Evolutionary conservation across 2,888 invertebrate species (phyloP).

Genomic region (Pseudanteris insignis): DNA sequence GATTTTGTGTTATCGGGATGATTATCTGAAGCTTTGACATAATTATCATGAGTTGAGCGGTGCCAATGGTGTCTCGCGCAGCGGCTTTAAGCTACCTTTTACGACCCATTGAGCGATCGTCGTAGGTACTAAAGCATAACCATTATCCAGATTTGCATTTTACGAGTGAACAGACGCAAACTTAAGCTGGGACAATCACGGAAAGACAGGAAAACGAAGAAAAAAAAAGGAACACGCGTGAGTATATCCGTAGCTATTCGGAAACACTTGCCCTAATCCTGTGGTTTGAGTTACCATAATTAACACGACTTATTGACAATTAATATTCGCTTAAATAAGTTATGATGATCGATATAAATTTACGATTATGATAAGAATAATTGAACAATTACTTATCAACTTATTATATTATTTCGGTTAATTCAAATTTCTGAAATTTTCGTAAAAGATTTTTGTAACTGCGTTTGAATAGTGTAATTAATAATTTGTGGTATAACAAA

Average conservation of each 20-base stretch:
- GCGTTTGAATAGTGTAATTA: too few species aligned
- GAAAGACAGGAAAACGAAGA: constrained; percentile 5
- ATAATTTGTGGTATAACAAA: constrained; percentile 1
- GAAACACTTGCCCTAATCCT: too few species aligned
- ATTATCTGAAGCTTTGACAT: constrained; percentile 48
- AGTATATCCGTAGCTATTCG: constrained; percentile 2
- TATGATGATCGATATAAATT: too few species aligned
- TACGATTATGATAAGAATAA: too few species aligned
- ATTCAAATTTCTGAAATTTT: too few species aligned
- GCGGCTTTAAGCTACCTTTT: constrained; percentile 49
- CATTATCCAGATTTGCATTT: constrained; percentile 59
- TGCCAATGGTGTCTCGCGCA: constrained; percentile 30
- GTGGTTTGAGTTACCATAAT: too few species aligned
- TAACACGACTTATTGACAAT: too few species aligned
- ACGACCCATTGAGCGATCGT: constrained; percentile 54
- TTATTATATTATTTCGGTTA: too few species aligned
- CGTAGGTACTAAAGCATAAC: constrained; percentile 50
- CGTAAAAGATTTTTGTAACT: too few species aligned
- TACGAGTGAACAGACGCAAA: constrained; percentile 51
- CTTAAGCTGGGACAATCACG: constrained; percentile 15
- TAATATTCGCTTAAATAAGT: too few species aligned
- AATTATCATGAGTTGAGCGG: constrained; percentile 48
- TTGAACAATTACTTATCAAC: too few species aligned
- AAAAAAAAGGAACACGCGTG: background rate
- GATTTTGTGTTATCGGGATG: constrained; percentile 34